Base-by-base conservation (phyloP, 1,140 invertebrate genomes). In the Pseudomyrmex flavicornis region DNA sequence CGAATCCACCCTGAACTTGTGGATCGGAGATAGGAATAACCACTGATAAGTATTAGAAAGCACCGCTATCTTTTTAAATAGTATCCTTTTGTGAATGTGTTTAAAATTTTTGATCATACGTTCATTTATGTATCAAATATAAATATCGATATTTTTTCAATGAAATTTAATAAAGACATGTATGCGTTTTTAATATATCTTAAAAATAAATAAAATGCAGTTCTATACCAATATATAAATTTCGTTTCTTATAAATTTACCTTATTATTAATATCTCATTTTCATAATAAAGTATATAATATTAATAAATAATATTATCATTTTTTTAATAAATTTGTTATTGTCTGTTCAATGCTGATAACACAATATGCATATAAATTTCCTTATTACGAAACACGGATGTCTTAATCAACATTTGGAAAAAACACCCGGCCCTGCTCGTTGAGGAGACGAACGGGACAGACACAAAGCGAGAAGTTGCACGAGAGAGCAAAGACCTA, bases 401-500 rank as follows among this genome's bases (percentile, higher is more conserved):
- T 50, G 44, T 46, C 70, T 70, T 70, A 72, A 80, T 72, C 68
- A 54, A 80, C 66, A 70, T 80, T 80, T 50, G 44, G 4, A 46
- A 59, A 80, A 72, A 80, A 80, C 54, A 72, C 76, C 44, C 66
- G 76, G 56, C 76, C 76, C 76, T 77, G 74, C 74, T 26, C 22
- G 35, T 61, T 54, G 74, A 56, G 17, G 76, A 80, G 76, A 69
- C 69, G 69, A 59, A 56, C 5, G 76, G 76, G 56, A 74, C 73
- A 50, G 85, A 77, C 70, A 52, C 66, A 62, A 84, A 63, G 69
- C 63, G 82, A 80, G 76, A 85, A 61, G 48, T 69, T 56, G 85
- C 52, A 22, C 54, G 26, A 72, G 52, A 62, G 56, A 68, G 83
- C 77, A 76, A 84, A 88, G 85, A 73, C 73, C 86, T 89, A 89